A percentile compares a stretch with the other conserved stretches of the same genome.
Conservation (phyloP, 2,797 vertebrate species). For the Natrix natrix region DNA sequence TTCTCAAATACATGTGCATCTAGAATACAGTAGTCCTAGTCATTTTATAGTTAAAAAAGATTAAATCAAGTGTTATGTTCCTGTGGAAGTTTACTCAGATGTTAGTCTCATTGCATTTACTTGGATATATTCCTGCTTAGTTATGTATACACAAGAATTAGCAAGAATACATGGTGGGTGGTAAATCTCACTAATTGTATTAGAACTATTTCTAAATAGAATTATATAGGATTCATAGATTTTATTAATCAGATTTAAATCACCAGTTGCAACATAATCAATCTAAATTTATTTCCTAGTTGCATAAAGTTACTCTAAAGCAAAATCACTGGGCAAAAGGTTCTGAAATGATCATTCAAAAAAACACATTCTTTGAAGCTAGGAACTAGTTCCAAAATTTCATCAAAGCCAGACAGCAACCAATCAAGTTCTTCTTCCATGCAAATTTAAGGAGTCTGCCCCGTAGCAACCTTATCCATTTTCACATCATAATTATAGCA, state of each 20-base stretch:
- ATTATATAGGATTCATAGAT: not conserved
- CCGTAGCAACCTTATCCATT: not conserved
- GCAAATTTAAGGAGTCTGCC: not conserved
- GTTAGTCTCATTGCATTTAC: not conserved
- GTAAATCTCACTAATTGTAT: not conserved
- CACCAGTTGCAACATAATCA: not conserved
- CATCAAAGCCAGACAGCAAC: not conserved
- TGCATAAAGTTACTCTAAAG: not conserved
- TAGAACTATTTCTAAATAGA: not conserved
- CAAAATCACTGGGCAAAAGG: not conserved
- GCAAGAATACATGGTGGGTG: not conserved
- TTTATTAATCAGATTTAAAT: not conserved
- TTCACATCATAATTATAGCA: not conserved
- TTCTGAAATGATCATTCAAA: not conserved
- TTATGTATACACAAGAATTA: not conserved
- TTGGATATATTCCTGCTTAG: not conserved
- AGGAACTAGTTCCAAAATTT: not conserved
- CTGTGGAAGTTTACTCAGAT: not conserved
- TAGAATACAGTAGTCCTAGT: not conserved
- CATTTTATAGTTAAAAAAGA: not conserved
- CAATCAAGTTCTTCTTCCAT: not conserved
- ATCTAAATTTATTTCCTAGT: not conserved
- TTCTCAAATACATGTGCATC: not conserved
- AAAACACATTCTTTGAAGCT: not conserved
- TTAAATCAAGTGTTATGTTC: not conserved